Base-by-base conservation (phyloP, 2,113 vertebrate species). In the Osmerus mordax region DNA sequence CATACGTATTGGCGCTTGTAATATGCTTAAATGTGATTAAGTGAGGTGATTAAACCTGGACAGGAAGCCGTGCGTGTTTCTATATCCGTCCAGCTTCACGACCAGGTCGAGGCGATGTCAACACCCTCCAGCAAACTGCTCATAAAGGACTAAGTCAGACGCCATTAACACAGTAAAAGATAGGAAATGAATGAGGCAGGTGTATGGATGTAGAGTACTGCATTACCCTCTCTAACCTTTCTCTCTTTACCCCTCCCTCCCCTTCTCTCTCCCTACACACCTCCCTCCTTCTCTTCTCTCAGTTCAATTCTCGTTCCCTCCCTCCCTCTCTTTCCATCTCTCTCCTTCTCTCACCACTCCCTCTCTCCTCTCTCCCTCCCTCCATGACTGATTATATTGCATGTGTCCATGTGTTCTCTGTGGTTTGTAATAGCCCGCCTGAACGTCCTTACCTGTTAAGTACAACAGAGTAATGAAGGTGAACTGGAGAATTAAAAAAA, bases 21-120 rank as follows among this genome's bases (percentile, higher is more conserved):
- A 65, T 70, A 61, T 53, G 51, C 63, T 70, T 66, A 67, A 76
- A 71, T 60, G 67, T 71, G 69, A 76, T 76, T 71, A 76, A 71
- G 69, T 60, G 58, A 4, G 12, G 18, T 54, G 47, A 76, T 76
- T 76, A 71, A 12, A 61, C 19, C 36, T 12, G 61, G 5, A 70
- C 23, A 63, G 41, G 21, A 47, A 70, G 15, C 23, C 62, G 15
- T 66, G 23, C 3, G n/a, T 53, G 14, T 60, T 36, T 36, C 25
- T 67, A 14, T 32, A 66, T 21, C 11, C 21, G 9, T 25, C 55
- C 68, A 23, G 28, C 12, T 12, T 18, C 62, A 21, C 52, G 25
- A 51, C 36, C 19, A 51, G 47, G 69, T 75, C 69, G 54, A 3
- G 15, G 41, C 63, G 62, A 71, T 67, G 69, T 76, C 74, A 71